Percentiles rank a stretch among this genome's conserved stretches.
Conservation (phyloP, 2,797 vertebrate genomes). For the Acanthurus tractus region DNA sequence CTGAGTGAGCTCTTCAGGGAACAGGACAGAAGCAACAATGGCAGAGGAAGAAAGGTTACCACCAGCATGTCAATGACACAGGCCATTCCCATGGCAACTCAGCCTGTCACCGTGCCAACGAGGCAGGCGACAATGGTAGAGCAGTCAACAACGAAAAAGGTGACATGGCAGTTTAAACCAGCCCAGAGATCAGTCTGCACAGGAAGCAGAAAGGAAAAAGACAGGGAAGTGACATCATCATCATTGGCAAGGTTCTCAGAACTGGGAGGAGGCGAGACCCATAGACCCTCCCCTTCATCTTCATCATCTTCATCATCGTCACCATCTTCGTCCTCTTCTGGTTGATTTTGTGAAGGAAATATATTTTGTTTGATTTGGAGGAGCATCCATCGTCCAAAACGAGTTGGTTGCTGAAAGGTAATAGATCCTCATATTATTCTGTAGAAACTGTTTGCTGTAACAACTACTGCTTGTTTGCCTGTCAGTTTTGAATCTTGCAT, state of each 20-base stretch:
- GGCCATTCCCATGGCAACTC: conserved; percentile 37
- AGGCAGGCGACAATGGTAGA: conserved; percentile 24
- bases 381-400: conserved; percentile 25
- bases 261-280: conserved; percentile 31
- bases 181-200: conserved; percentile 82
- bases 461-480: conserved; percentile 38
- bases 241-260: conserved; percentile 53
- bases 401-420: conserved; percentile 40
- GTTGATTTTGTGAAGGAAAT: conserved; percentile 49
- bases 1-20: conserved; percentile 72
- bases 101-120: conserved; percentile 14
- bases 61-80: conserved; percentile 27
- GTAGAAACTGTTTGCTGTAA: conserved; percentile 28
- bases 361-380: conserved; percentile 2
- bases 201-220: conserved; percentile 80
- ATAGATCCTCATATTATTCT: conserved; percentile 28
- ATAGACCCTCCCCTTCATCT: conserved; percentile 64
- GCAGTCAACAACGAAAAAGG: conserved; percentile 70
- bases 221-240: conserved; percentile 62
- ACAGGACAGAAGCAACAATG: conserved; percentile 49
- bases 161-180: conserved; percentile 84
- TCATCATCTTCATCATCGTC: conserved; percentile 79
- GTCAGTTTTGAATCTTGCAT: conserved; percentile 42
- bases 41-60: conserved; percentile 15
- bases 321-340: conserved; percentile 77